Conservation (phyloP, 2,113 vertebrate species). For the Cryptomyrus ogoouensis region DNA sequence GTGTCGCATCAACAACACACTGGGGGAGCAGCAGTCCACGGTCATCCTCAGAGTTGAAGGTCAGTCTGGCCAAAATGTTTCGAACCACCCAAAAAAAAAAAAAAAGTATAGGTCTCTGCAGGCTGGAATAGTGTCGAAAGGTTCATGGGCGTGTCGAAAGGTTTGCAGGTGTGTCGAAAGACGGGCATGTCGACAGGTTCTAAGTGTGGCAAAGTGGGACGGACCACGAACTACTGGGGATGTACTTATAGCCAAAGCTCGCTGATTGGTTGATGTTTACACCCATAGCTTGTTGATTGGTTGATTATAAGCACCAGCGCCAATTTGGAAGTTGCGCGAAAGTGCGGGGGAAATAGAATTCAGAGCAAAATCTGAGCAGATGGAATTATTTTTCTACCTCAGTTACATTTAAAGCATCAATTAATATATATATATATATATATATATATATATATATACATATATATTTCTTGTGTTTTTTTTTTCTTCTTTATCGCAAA, state of each 20-base stretch:
- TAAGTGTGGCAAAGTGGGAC: neutral
- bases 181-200: neutral
- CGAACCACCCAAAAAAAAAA: neutral
- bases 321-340: neutral
- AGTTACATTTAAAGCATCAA: neutral
- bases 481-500: neutral
- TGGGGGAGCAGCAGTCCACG: neutral
- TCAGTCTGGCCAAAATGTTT: conserved; percentile 31
- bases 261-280: neutral
- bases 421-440: too few species aligned
- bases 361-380: neutral
- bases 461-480: neutral
- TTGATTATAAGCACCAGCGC: neutral
- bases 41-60: conserved; percentile 29
- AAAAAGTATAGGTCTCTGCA: neutral
- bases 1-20: conserved; percentile 44
- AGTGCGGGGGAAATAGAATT: neutral
- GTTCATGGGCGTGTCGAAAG: neutral
- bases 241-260: neutral
- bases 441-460: too few species aligned
- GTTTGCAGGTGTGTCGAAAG: neutral
- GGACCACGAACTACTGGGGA: neutral
- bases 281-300: neutral
- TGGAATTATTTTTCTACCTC: neutral
- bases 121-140: neutral